Base-by-base conservation (phyloP, 35 echinoderm and acorn worm genomes). In the Acanthaster planci region DNA sequence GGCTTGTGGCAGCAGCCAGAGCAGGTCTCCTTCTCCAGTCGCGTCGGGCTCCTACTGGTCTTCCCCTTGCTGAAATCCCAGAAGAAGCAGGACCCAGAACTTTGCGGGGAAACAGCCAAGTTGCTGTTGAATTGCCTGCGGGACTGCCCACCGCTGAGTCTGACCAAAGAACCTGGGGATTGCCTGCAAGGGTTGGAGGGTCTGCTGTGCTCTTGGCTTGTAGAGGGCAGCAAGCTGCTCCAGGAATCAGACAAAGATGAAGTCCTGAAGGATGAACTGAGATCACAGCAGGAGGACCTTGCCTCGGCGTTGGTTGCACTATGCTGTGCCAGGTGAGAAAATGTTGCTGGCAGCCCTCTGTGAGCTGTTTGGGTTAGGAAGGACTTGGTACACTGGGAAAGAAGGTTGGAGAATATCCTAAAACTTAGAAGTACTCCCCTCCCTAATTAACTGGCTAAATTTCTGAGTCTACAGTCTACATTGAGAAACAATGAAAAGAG, bases 1-100 rank as follows among this genome's bases (percentile, higher is more conserved):
- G 82, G 83, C 6, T 67, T 88, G 26, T 93, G 92, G 92, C 92
- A 93, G 26, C 76, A 82, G 38, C 80, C 81, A 37, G 92, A 93
- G 79, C 86, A 51, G 38, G 92, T 82, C 37, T 77, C 86, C 14
- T 93, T 93, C 80, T 93, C 92, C 10, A 88, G 86, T 52, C 27
- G 92, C 6, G 81, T 93, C 39, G 87, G 92, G 4, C 76, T 93
- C 18, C 81, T 93, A 38, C 77, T 93, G 14, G 80, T 88, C 17
- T 93, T 93, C 76, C 92, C 92, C n/a, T 82, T 93, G 42, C 77
- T 93, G 76, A 76, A 83, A 75, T 93, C 92, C 18, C 92, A 93
- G 44, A 88, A 83, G 60, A 89, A 67, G 32, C 47, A 52, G 44
- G 87, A 93, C 58, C 92, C 92, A 21, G 86, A 55, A 82, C 76